These are phyloP conservation scores for Zelleria hepariella DNA, from an alignment of 2,888 invertebrate genomes.

Conservation along the genomic window DNA sequence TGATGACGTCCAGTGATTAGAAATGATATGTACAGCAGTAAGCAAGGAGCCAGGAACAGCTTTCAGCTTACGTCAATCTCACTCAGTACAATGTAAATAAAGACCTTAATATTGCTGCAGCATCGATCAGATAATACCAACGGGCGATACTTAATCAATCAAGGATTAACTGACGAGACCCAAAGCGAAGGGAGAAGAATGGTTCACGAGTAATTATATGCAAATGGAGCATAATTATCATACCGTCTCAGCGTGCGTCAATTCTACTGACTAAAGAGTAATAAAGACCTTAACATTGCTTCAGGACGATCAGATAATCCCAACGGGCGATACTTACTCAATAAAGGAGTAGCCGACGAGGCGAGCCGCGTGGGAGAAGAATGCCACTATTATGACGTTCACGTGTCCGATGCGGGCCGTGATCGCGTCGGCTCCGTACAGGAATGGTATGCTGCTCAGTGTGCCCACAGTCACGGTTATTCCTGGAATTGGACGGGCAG, in stretches of 20 bases:
- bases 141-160: slow-evolving; percentile 79
- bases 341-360: slow-evolving; percentile 89
- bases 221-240: too few species aligned
- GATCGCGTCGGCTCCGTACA: slow-evolving; percentile 87
- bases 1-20: slow-evolving; percentile 87
- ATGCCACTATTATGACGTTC: slow-evolving; percentile 86
- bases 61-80: too few species aligned
- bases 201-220: too few species aligned
- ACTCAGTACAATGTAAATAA: too few species aligned
- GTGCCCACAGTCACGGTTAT: slow-evolving; percentile 90
- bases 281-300: background rate
- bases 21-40: too few species aligned
- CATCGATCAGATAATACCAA: background rate
- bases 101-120: background rate
- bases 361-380: slow-evolving; percentile 86
- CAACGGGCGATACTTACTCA: slow-evolving; percentile 74
- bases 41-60: too few species aligned
- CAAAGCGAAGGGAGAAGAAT: slow-evolving; percentile 86
- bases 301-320: background rate
- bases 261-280: too few species aligned
- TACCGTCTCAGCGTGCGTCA: too few species aligned
- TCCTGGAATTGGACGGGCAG: too few species aligned
- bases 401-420: slow-evolving; percentile 86
- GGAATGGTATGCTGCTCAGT: slow-evolving; percentile 85
- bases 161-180: slow-evolving; percentile 87